Evolutionary conservation across 2,797 vertebrate genomes (phyloP), one percentile per base, ranked within the genome.

Genomic region (Phalanger gymnotis): DNA sequence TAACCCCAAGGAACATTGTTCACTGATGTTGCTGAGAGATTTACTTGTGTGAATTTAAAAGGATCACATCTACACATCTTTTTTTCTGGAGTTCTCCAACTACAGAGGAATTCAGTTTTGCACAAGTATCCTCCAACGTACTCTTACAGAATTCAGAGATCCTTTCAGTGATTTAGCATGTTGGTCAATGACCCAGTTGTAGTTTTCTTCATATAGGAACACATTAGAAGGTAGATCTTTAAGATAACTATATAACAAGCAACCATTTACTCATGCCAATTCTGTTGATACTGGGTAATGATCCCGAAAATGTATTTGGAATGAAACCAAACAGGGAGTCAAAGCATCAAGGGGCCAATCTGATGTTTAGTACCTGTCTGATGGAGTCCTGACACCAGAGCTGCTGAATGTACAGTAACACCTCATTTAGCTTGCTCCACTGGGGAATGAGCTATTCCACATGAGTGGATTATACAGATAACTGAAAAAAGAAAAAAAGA

Each of bases 271-370:
- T 91, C n/a, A 54, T 58, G 52, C 19, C 7, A 28, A 3, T 9
- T 90, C 52, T 87, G 40, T 22, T 91, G 16, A 7, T 87, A 16
- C 40, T 93, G 55, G 58, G 40, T 51, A 87, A 34, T 87, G 94
- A 57, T 10, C n/a, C 52, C 57, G 58, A 73, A 31, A 57, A 28
- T 31, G 25, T 54, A 90, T 93, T 92, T 92, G 66, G 56, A 94
- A 92, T 81, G 89, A 94, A 90, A 53, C 55, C 91, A 40, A 96
- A 94, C 90, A 81, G 73, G 28, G 27, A 93, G 90, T 34, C 57
- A 91, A 90, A 22, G 19, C 53, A 14, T 58, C n/a, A 92, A 89
- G 91, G 51, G 27, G 2, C 25, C 89, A 14, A 47, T 91, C 2
- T 91, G 87, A 95, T 47, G 57, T 73, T 34, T 89, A 6, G 40